These are phyloP conservation scores for Caenorhabditis tropicalis DNA, from an alignment of 1,140 invertebrate genomes.

Conservation along the genomic window DNA sequence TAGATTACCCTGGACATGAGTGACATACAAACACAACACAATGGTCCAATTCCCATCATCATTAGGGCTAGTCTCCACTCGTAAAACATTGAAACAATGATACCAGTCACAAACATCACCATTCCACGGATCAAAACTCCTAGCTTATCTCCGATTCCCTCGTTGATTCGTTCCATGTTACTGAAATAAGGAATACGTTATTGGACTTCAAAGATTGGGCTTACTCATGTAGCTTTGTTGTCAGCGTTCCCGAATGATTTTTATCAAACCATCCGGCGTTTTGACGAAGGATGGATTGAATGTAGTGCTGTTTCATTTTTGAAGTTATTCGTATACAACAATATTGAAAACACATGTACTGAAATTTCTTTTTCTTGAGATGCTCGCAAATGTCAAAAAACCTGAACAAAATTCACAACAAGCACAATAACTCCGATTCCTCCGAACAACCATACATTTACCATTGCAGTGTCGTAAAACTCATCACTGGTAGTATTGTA, in stretches of 20 bases:
- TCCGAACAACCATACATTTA: background rate
- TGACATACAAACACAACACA: conserved; percentile 49
- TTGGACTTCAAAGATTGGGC: conserved; percentile 63
- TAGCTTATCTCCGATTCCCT: conserved; percentile 87
- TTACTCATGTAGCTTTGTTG: conserved; percentile 87
- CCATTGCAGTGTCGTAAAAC: background rate
- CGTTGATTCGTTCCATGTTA: conserved; percentile 85
- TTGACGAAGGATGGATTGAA: conserved; percentile 82
- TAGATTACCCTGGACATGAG: conserved; percentile 55
- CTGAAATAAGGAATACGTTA: conserved; percentile 74
- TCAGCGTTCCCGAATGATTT: conserved; percentile 85
- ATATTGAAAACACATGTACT: conserved; percentile 70
- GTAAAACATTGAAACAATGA: conserved; percentile 57
- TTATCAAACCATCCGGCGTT: conserved; percentile 89
- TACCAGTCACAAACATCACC: conserved; percentile 42
- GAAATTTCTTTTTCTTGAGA: background rate
- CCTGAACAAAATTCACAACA: background rate
- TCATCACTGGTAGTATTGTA: background rate
- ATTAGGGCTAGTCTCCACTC: conserved; percentile 60
- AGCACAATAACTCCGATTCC: background rate
- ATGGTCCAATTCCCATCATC: conserved; percentile 58
- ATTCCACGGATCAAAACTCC: conserved; percentile 79
- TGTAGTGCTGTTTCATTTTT: conserved; percentile 79
- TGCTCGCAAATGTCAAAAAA: background rate
- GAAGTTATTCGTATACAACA: conserved; percentile 74